Evolutionary conservation across 2,797 vertebrate species (phyloP).

Genomic region (Aeoliscus strigatus): DNA sequence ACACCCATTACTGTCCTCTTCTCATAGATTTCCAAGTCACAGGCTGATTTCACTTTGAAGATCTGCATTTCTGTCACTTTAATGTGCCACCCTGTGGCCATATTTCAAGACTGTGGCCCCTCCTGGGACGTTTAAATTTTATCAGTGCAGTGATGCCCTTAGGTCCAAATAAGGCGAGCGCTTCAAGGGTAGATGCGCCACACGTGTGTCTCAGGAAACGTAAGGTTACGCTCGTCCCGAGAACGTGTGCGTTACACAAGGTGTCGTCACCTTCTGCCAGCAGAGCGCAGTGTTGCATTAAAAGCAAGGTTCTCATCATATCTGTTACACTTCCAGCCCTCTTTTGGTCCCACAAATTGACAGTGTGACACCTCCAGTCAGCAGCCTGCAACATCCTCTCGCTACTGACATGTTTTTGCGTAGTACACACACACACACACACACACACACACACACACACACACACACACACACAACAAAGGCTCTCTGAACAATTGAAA

Average conservation of each 20-base stretch:
- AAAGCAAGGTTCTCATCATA: constrained; percentile 55
- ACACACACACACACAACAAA: constrained; percentile 54
- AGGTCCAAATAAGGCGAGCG: constrained; percentile 62
- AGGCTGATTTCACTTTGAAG: constrained; percentile 54
- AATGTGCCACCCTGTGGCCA: constrained; percentile 56
- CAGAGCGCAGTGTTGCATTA: constrained; percentile 78
- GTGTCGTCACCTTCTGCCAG: constrained; percentile 51
- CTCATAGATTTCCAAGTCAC: constrained; percentile 41
- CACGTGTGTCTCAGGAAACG: constrained; percentile 45
- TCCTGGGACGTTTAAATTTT: constrained; percentile 63
- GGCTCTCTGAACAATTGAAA: constrained; percentile 60
- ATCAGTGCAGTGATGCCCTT: constrained; percentile 60
- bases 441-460: constrained; percentile 4
- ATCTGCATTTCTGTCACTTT: constrained; percentile 65
- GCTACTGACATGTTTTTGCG: constrained; percentile 64
- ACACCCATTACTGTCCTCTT: constrained; percentile 19
- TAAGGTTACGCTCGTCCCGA: constrained; percentile 54
- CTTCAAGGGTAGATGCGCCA: constrained; percentile 62
- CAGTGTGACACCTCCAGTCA: constrained; percentile 57
- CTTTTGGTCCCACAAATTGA: constrained; percentile 66
- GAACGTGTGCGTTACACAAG: constrained; percentile 15
- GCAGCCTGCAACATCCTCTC: constrained; percentile 49
- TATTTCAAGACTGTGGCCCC: constrained; percentile 54
- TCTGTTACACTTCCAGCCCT: constrained; percentile 61
- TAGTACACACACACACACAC: constrained; percentile 30